Evolutionary conservation across 2,113 vertebrate species (phyloP).

Genomic region (Isurus oxyrinchus): DNA sequence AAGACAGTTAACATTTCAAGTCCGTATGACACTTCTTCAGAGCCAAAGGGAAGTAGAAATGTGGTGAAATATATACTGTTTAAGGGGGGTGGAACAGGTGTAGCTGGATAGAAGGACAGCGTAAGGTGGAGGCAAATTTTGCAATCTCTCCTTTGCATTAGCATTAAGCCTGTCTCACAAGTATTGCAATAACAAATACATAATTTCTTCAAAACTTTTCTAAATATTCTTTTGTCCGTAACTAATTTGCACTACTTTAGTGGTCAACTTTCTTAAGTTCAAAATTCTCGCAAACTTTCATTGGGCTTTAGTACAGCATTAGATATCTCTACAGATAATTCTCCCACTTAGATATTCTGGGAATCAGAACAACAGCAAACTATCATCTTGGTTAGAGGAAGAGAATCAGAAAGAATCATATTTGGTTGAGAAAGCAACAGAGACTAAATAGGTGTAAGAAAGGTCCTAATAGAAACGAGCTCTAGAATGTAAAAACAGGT

Average conservation of each 20-base stretch:
- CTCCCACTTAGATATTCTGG: background rate
- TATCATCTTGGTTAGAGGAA: background rate
- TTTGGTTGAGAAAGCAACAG: background rate
- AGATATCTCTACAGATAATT: background rate
- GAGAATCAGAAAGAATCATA: background rate
- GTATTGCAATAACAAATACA: background rate
- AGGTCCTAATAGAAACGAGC: background rate
- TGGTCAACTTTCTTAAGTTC: background rate
- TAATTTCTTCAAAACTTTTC: background rate
- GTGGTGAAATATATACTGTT: no score
- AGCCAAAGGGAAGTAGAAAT: no score
- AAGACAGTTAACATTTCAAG: no score
- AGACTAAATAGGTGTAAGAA: background rate
- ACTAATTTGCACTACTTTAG: background rate
- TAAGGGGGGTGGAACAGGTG: no score
- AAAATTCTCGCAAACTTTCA: background rate
- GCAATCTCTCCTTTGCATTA: background rate
- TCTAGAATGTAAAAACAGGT: background rate
- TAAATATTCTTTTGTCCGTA: slow-evolving; percentile 7
- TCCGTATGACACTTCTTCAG: no score
- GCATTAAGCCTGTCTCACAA: background rate
- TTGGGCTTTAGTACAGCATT: background rate
- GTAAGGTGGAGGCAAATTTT: no score
- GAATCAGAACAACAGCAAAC: background rate
- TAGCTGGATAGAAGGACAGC: no score